A percentile compares a stretch with the other conserved stretches of the same genome.
Evolutionary conservation across 2,888 invertebrate species (phyloP).

Genomic region (Eustalomyia histrio): DNA sequence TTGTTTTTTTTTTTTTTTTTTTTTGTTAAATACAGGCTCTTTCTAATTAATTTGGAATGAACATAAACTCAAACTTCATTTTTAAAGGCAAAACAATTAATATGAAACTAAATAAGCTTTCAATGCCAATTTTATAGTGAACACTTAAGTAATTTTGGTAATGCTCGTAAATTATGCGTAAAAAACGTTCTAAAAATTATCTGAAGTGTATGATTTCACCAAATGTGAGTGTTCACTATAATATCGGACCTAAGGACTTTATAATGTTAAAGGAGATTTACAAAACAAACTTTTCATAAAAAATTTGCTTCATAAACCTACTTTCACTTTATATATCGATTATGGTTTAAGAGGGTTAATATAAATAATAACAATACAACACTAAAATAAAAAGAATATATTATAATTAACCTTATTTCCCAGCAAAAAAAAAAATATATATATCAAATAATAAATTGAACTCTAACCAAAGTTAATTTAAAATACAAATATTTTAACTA

Average conservation of each 20-base stretch:
- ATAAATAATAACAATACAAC: constrained; percentile 1
- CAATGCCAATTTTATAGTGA: too few species aligned
- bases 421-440: constrained; percentile 8
- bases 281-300: too few species aligned
- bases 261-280: too few species aligned
- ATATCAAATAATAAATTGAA: neutral
- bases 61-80: constrained; percentile 24
- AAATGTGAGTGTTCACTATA: too few species aligned
- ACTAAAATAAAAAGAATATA: neutral
- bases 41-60: constrained; percentile 52
- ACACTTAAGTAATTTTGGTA: too few species aligned
- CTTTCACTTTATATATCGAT: neutral
- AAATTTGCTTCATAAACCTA: too few species aligned
- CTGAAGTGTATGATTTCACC: too few species aligned
- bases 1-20: constrained; percentile 6
- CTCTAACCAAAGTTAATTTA: neutral
- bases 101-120: too few species aligned
- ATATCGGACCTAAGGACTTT: too few species aligned
- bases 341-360: neutral
- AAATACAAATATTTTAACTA: constrained; percentile 19
- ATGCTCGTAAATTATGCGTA: too few species aligned
- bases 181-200: neutral
- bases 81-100: neutral
- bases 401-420: constrained; percentile 45
- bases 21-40: constrained; percentile 40